Evolutionary conservation across 2,797 vertebrate species (phyloP), one percentile per base, ranked within the genome.

Genomic region (Poecilia velifera): DNA sequence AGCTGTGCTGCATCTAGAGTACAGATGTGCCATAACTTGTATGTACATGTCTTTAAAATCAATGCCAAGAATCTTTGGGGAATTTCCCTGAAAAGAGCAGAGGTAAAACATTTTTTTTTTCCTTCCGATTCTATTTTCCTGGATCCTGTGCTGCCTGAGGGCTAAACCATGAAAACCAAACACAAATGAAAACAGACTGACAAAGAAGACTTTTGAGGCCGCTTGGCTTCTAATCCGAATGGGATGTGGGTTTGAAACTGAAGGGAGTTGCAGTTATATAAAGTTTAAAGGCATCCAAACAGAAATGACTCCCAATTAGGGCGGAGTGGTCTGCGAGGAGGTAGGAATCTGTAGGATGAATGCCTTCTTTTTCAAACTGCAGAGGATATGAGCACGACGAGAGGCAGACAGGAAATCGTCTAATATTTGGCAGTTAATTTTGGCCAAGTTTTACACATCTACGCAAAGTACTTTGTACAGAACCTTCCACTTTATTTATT

Each of bases 231-330:
- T 77, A 80, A 83, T 90, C 77, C 72, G 84, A 86, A 85, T 83
- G 74, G 93, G 93, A 95, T 94, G 93, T 95, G 91, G 93, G 85
- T 91, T 92, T 84, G 83, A 89, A 90, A 84, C 73, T 62, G 72
- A 89, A 86, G 85, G 81, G 85, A 87, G 83, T 47, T 64, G 46
- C 72, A 77, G 82, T 43, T 20, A 93, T 53, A 79, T 84, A 46
- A 79, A 78, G 28, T 22, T 74, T 14, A 51, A 72, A 88, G 46
- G 76, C 77, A 76, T 91, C 86, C 86, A 82, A 90, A 90, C 76
- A 82, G 74, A 71, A 71, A 45, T 28, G 41, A 28, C 25, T 45
- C 66, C 39, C 39, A 20, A 73, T 34, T 22, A 66, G 76, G 73
- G 75, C 70, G 73, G 53, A 73, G 72, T 74, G 76, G 41, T 18